Evolutionary conservation across 2,888 invertebrate species (phyloP).

Genomic region (Apamea sordens): DNA sequence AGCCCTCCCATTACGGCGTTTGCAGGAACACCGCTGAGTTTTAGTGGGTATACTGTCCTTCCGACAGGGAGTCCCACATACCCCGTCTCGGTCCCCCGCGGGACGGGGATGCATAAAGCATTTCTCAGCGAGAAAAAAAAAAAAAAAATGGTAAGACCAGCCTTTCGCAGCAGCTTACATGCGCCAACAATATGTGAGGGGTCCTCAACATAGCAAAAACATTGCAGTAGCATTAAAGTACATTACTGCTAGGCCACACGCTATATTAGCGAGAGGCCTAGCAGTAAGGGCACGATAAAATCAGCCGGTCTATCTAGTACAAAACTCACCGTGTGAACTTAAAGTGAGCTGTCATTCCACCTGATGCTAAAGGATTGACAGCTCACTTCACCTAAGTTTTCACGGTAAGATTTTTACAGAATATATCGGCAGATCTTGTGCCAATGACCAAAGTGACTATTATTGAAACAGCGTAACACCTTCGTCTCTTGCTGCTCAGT

Average conservation of each 20-base stretch:
- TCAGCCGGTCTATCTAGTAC: too few species aligned
- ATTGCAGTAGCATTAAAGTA: too few species aligned
- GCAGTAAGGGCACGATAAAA: background rate
- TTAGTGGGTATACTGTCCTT: too few species aligned
- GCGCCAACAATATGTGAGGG: background rate
- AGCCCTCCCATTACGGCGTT: too few species aligned
- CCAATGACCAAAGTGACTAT: background rate
- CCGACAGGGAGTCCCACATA: too few species aligned
- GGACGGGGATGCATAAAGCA: too few species aligned
- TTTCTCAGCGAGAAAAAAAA: too few species aligned
- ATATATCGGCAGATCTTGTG: background rate
- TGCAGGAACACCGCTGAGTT: too few species aligned
- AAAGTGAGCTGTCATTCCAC: background rate
- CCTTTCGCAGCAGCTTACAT: background rate
- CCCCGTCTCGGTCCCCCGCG: too few species aligned
- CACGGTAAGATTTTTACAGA: background rate
- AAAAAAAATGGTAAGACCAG: background rate
- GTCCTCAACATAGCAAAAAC: background rate
- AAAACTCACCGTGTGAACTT: too few species aligned
- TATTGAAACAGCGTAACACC: background rate
- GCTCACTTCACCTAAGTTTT: background rate
- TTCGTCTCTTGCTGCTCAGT: background rate
- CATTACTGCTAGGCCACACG: too few species aligned
- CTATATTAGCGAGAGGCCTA: too few species aligned
- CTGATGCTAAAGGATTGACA: background rate